Base-by-base conservation (phyloP, 2,797 vertebrate species). In the Eulemur mongoz region DNA sequence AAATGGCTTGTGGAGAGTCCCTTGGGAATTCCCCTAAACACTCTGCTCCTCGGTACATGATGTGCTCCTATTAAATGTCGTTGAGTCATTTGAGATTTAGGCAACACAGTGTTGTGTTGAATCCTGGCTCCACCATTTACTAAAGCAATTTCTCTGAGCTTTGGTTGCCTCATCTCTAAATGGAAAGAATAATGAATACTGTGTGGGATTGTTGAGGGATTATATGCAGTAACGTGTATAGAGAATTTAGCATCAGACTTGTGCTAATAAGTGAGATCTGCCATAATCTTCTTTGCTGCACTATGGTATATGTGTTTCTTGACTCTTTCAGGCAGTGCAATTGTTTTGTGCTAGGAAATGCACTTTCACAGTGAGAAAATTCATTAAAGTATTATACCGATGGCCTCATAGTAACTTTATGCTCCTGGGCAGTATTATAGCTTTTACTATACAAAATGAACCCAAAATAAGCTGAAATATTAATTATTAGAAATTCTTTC, bases 1-100 rank as follows among this genome's bases (percentile, higher is more conserved):
- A 85, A 50, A 40, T 69, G 59, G 30, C 86, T 88, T 25, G 38
- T 69, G 86, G 82, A 80, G 89, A 93, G 52, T 85, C 75, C 85
- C 89, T 63, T n/a, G 96, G 92, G 81, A 84, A 96, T 59, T 92
- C 75, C 54, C 84, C 35, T 78, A 40, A 35, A 14, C 15, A 1
- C 81, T 78, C 32, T 65, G 6, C 67, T 48, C 30, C 85, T 76
- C 18, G 32, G 89, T 35, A 80, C 69, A 54, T 10, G 20, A 9
- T 54, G 57, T 85, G 59, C 32, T 79, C 63, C 40, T 52, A 13
- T n/a, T 65, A 86, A 84, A 23, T 6, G 23, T 5, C 0, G 3
- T 7, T 85, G 96, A 75, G 52, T 91, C 82, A 91, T 40, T 13
- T 0, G 18, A 65, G 57, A 52, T 76, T 75, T 57, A 83, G 40